Evolutionary conservation across 2,797 vertebrate genomes (phyloP).

Genomic region (Sarcophilus harrisii): DNA sequence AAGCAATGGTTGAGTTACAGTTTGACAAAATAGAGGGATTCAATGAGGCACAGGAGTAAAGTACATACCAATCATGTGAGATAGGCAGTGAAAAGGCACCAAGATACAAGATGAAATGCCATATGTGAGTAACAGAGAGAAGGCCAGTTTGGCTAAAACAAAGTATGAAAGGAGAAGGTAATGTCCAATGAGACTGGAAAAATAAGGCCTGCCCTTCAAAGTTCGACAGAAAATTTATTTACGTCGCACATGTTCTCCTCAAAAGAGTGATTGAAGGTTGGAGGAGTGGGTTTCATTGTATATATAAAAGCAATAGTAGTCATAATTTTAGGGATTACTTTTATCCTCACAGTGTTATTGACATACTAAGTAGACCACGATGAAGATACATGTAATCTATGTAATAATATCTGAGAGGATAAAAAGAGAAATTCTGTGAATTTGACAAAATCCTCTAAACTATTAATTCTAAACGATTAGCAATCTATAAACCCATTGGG

Average conservation of each 20-base stretch:
- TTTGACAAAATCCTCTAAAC: neutral
- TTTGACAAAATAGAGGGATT: neutral
- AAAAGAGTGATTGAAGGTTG: neutral
- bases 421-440: neutral
- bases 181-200: neutral
- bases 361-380: neutral
- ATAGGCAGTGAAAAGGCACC: neutral
- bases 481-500: neutral
- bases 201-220: neutral
- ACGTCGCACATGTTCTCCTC: neutral
- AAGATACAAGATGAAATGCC: neutral
- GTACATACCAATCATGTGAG: neutral
- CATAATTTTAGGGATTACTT: neutral
- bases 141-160: neutral
- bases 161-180: neutral
- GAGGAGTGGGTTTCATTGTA: neutral
- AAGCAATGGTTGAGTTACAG: neutral
- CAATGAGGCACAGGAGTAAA: neutral
- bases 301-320: neutral
- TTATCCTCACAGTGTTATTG: neutral
- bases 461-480: neutral
- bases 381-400: neutral
- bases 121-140: neutral
- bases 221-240: neutral
- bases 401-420: neutral